Conservation (phyloP, 2,888 invertebrate species). For the Latheticus oryzae region DNA sequence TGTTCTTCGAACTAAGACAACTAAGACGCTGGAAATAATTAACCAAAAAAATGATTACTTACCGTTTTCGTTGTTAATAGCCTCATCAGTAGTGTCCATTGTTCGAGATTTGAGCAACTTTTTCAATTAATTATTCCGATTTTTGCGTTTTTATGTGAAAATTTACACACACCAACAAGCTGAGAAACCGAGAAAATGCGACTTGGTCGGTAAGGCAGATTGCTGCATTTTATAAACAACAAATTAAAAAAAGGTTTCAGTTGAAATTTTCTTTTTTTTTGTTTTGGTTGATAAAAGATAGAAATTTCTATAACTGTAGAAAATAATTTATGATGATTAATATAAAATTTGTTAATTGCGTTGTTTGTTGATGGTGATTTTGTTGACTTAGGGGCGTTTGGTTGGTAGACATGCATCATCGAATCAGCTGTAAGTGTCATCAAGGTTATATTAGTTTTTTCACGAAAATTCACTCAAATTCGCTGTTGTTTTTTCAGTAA, state of each 20-base stretch:
- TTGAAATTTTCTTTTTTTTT: neutral
- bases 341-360: neutral
- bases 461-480: constrained; percentile 49
- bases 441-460: constrained; percentile 56
- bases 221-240: neutral
- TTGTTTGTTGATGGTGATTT: neutral
- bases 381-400: neutral
- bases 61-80: constrained; percentile 41
- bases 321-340: too few relatives aligned
- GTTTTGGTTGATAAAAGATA: neutral
- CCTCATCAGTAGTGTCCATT: constrained; percentile 43
- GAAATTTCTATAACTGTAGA: too few relatives aligned
- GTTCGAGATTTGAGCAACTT: constrained; percentile 1
- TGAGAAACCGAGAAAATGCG: constrained; percentile 13
- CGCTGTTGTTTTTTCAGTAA: constrained; percentile 49
- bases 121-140: constrained; percentile 2
- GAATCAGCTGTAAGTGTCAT: constrained; percentile 49
- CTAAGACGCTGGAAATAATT: constrained; percentile 9
- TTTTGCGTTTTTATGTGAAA: constrained; percentile 10
- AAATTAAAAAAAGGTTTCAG: neutral
- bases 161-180: constrained; percentile 5
- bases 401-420: constrained; percentile 13
- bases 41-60: constrained; percentile 27
- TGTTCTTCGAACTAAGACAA: constrained; percentile 68
- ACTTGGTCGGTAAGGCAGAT: constrained; percentile 20